These are phyloP conservation scores for Malurus elegans DNA, from an alignment of 2,113 vertebrate genomes.

Conservation along the genomic window DNA sequence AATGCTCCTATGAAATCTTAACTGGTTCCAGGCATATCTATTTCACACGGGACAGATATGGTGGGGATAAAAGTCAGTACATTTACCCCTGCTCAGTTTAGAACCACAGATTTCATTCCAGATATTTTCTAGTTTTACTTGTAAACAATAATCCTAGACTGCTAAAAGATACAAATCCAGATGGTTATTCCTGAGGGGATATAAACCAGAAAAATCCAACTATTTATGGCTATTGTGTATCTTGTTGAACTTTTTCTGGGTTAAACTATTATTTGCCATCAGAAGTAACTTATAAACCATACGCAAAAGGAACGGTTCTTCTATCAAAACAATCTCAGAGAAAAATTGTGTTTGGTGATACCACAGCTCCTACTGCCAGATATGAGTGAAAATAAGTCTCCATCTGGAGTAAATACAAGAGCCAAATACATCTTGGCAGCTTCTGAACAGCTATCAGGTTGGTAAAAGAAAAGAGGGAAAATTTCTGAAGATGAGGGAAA, in stretches of 20 bases:
- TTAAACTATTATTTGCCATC: not conserved
- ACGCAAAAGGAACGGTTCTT: not conserved
- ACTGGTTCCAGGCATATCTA: not conserved
- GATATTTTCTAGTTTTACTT: not conserved
- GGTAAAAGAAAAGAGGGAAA: not conserved
- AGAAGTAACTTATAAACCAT: not conserved
- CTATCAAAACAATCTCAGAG: conserved; percentile 8
- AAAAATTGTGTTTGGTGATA: conserved; percentile 16
- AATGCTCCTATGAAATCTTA: not conserved
- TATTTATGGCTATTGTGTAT: not conserved
- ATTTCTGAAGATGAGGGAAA: not conserved
- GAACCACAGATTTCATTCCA: not conserved
- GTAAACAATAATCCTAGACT: not conserved
- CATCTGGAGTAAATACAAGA: conserved; percentile 27
- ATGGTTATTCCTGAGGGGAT: not conserved
- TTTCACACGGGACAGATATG: not conserved
- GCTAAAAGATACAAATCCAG: not conserved
- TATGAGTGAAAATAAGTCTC: conserved; percentile 9
- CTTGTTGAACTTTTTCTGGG: not conserved
- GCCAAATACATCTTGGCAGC: conserved; percentile 17
- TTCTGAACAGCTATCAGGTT: not conserved
- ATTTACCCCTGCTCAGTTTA: not conserved
- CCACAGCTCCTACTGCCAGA: not conserved
- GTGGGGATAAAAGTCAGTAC: not conserved
- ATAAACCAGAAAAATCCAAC: not conserved